Percentiles rank a stretch among this genome's conserved stretches.
phyloP scores from a whole-genome alignment of 2,797 vertebrate species.

The Amblyraja radiata region DNA sequence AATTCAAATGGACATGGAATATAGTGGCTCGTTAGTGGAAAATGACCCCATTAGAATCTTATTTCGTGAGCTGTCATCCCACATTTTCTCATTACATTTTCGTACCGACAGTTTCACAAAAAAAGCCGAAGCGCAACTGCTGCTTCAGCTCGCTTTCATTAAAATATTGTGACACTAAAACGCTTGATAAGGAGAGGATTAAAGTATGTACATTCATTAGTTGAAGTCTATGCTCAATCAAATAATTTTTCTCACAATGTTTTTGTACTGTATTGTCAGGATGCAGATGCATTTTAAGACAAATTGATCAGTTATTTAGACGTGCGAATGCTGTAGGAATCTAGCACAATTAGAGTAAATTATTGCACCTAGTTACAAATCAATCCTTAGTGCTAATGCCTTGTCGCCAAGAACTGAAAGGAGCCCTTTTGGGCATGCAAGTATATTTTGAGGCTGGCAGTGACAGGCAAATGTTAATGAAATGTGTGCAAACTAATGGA shows the following conservation, averaged over 20 bases:
- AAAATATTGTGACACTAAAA: neutral
- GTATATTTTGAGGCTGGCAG: neutral
- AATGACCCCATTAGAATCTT: slow-evolving; percentile 4
- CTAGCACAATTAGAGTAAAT: neutral
- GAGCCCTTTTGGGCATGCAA: neutral
- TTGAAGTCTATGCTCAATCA: neutral
- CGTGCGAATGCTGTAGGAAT: neutral
- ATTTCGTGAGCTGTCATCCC: neutral
- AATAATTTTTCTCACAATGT: neutral
- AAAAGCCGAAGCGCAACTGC: neutral
- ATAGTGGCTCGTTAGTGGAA: neutral
- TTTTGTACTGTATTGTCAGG: neutral
- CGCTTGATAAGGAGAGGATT: neutral
- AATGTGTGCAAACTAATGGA: neutral
- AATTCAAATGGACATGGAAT: neutral
- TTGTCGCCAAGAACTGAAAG: neutral
- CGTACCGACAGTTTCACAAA: neutral
- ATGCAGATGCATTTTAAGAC: neutral
- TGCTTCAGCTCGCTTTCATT: neutral
- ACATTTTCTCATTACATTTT: neutral
- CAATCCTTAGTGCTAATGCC: neutral
- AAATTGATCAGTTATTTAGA: neutral
- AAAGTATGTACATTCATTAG: neutral
- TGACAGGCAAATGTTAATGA: neutral
- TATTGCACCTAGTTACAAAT: neutral